Conservation (phyloP, 2,113 vertebrate genomes). For the Phylloscopus whistleri region DNA sequence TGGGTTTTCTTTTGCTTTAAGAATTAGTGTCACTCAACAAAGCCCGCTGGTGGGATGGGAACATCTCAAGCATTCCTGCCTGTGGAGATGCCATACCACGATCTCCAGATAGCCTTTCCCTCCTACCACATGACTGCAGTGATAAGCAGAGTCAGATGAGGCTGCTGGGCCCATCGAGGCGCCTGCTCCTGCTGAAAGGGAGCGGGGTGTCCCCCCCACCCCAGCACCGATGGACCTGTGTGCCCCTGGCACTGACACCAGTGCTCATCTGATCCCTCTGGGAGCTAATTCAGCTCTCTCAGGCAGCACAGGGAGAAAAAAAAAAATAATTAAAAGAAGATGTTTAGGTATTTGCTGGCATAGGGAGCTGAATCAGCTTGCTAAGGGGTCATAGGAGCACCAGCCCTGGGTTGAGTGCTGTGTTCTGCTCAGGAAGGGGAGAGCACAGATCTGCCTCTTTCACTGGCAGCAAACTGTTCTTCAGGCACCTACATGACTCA, state of each 20-base stretch:
- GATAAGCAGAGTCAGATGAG: conserved; percentile 8
- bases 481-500: background rate
- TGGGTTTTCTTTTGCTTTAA: background rate
- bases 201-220: background rate
- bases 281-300: background rate
- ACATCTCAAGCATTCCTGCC: background rate
- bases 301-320: background rate
- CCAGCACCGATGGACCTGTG: background rate
- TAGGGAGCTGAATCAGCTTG: background rate
- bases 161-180: background rate
- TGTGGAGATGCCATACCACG: background rate
- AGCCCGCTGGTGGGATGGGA: background rate
- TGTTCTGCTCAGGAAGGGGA: background rate
- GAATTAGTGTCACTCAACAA: background rate
- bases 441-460: background rate
- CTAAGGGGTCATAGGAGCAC: background rate
- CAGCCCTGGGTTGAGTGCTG: background rate
- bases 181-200: background rate
- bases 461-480: background rate
- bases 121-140: background rate
- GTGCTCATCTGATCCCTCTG: background rate
- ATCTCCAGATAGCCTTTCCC: background rate
- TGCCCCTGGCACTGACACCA: background rate
- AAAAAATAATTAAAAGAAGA: too few relatives aligned
- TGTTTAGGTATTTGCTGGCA: background rate